These are phyloP conservation scores for Pterostichus madidus DNA, from an alignment of 2,888 invertebrate species.

Conservation along the genomic window DNA sequence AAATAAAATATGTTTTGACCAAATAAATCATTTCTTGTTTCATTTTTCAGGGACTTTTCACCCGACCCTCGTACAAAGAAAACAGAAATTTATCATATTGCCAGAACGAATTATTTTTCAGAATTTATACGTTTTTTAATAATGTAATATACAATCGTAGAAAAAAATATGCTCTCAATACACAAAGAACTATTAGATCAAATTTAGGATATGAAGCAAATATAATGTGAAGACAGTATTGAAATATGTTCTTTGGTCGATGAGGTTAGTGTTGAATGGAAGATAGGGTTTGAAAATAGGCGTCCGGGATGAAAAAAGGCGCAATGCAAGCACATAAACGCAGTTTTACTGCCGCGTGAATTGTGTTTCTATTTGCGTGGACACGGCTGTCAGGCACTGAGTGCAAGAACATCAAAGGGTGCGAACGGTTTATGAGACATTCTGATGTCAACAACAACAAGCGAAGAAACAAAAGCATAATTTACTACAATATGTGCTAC, in stretches of 20 bases:
- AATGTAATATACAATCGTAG: too few species aligned
- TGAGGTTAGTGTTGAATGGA: neutral
- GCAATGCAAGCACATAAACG: conserved; percentile 46
- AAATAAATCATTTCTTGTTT: too few species aligned
- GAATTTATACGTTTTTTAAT: too few species aligned
- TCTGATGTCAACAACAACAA: conserved; percentile 35
- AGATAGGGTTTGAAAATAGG: conserved; percentile 4
- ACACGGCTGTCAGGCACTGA: conserved; percentile 50
- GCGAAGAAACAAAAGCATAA: conserved; percentile 41
- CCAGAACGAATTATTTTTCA: too few species aligned
- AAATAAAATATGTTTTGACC: too few species aligned
- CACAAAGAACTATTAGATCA: too few species aligned
- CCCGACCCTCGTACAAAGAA: too few species aligned
- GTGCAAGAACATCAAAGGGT: conserved; percentile 34
- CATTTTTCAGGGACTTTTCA: too few species aligned
- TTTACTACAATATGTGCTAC: conserved; percentile 30
- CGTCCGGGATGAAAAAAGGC: neutral
- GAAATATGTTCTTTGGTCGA: too few species aligned
- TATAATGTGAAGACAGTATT: too few species aligned
- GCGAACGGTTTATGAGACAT: conserved; percentile 39
- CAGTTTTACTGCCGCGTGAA: conserved; percentile 55
- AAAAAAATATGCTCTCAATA: too few species aligned
- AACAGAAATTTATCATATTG: too few species aligned
- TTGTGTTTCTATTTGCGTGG: conserved; percentile 57
- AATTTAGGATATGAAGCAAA: neutral